Conservation (phyloP, 2,797 vertebrate genomes). For the Euthynnus affinis region DNA sequence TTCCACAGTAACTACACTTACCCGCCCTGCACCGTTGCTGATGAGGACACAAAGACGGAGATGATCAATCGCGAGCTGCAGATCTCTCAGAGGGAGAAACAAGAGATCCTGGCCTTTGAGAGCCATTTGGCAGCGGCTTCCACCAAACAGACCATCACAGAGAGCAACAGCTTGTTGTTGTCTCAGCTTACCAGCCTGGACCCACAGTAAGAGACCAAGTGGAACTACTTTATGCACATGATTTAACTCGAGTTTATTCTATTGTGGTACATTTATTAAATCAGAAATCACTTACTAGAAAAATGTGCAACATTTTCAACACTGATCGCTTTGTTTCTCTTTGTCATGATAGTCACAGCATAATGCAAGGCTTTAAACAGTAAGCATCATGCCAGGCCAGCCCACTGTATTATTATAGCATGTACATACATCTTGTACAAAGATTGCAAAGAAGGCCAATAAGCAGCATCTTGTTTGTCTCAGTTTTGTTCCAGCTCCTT, state of each 20-base stretch:
- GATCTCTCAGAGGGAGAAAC: conserved; percentile 95
- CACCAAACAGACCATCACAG: conserved; percentile 98
- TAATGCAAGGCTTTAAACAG: too few species aligned
- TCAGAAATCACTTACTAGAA: too few species aligned
- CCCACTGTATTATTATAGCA: too few species aligned
- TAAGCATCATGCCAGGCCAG: too few species aligned
- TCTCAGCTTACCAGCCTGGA: conserved; percentile 98
- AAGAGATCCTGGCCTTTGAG: conserved; percentile 98
- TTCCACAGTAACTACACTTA: conserved; percentile 93
- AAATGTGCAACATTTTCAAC: too few species aligned
- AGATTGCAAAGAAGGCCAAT: neutral
- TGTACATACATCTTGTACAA: neutral
- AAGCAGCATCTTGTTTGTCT: neutral
- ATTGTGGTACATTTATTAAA: too few species aligned
- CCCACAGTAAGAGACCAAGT: conserved; percentile 89
- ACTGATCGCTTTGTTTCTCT: too few species aligned
- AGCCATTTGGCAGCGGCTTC: conserved; percentile 97
- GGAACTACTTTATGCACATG: neutral
- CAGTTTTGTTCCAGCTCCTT: too few species aligned
- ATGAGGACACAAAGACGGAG: conserved; percentile 96
- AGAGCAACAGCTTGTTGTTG: conserved; percentile 96
- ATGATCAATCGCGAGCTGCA: conserved; percentile 97
- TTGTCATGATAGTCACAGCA: too few species aligned
- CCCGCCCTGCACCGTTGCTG: conserved; percentile 95
- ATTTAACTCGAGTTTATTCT: neutral